These are phyloP conservation scores for Eustalomyia histrio DNA, from an alignment of 2,888 invertebrate genomes.

Conservation along the genomic window DNA sequence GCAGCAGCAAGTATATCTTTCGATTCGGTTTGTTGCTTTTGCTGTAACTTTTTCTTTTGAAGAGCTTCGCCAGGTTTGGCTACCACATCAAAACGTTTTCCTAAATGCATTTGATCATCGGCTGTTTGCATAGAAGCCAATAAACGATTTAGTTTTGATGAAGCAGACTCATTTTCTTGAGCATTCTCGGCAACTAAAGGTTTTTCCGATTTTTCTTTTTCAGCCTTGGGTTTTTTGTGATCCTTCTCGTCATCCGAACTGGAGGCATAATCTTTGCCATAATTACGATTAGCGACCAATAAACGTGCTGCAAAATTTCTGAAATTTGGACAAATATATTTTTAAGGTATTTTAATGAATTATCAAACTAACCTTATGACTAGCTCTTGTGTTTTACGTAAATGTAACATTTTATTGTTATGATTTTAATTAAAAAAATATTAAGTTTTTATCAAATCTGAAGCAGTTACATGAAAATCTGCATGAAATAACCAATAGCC, in stretches of 20 bases:
- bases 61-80: slow-evolving; percentile 74
- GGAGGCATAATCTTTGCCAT: slow-evolving; percentile 64
- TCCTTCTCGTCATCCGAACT: slow-evolving; percentile 75
- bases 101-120: slow-evolving; percentile 68
- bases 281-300: slow-evolving; percentile 50
- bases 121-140: slow-evolving; percentile 76
- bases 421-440: slow-evolving; percentile 39
- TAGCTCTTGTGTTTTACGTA: slow-evolving; percentile 51
- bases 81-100: slow-evolving; percentile 64
- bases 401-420: slow-evolving; percentile 42
- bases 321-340: background rate
- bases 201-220: slow-evolving; percentile 36
- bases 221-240: slow-evolving; percentile 54
- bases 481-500: slow-evolving; percentile 22
- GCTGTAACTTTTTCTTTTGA: slow-evolving; percentile 68
- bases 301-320: slow-evolving; percentile 56
- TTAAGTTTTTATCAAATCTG: background rate
- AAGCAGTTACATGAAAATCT: slow-evolving; percentile 36
- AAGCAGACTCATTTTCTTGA: slow-evolving; percentile 70
- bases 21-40: slow-evolving; percentile 68
- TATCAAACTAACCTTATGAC: slow-evolving; percentile 28
- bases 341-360: background rate
- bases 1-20: slow-evolving; percentile 81
- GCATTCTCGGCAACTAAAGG: background rate
- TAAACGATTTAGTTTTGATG: slow-evolving; percentile 75